Evolutionary conservation across 2,797 vertebrate species (phyloP).

Genomic region (Percopsis omiscomaycus): DNA sequence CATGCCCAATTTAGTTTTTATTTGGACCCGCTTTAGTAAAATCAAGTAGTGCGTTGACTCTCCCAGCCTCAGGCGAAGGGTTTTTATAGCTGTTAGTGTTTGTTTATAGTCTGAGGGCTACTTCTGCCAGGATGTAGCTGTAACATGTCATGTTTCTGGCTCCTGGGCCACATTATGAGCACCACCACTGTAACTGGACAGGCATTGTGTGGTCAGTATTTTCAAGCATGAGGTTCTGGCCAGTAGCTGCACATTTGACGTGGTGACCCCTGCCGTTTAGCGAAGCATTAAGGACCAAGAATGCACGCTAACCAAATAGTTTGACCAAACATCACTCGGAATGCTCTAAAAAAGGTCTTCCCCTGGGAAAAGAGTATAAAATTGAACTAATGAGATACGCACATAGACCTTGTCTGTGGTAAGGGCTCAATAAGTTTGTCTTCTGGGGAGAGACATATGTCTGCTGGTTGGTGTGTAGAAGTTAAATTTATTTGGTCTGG

Average conservation of each 20-base stretch:
- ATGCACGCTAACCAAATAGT: conserved; percentile 60
- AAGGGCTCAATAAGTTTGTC: conserved; percentile 39
- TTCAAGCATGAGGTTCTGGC: conserved; percentile 46
- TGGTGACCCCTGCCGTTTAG: conserved; percentile 60
- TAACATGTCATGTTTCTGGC: conserved; percentile 43
- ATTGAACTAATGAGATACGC: conserved; percentile 51
- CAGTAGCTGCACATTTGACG: conserved; percentile 56
- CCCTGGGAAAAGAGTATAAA: conserved; percentile 39
- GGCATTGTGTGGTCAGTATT: conserved; percentile 64
- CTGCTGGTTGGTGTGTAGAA: conserved; percentile 39
- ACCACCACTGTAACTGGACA: conserved; percentile 54
- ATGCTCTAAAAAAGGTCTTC: conserved; percentile 60
- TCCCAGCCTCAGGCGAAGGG: conserved; percentile 50
- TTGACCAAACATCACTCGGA: conserved; percentile 60
- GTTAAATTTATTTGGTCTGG: conserved; percentile 50
- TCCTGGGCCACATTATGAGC: conserved; percentile 55
- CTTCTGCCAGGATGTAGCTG: conserved; percentile 64
- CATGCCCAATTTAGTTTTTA: conserved; percentile 44
- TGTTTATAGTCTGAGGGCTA: conserved; percentile 67
- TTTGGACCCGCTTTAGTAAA: conserved; percentile 52
- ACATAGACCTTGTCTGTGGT: conserved; percentile 39
- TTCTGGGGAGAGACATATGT: conserved; percentile 51
- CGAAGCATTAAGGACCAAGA: conserved; percentile 45
- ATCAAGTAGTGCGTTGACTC: conserved; percentile 50
- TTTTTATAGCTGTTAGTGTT: conserved; percentile 75